Base-by-base conservation (phyloP, 2,113 vertebrate genomes). In the Gallinago paraguaiae region DNA sequence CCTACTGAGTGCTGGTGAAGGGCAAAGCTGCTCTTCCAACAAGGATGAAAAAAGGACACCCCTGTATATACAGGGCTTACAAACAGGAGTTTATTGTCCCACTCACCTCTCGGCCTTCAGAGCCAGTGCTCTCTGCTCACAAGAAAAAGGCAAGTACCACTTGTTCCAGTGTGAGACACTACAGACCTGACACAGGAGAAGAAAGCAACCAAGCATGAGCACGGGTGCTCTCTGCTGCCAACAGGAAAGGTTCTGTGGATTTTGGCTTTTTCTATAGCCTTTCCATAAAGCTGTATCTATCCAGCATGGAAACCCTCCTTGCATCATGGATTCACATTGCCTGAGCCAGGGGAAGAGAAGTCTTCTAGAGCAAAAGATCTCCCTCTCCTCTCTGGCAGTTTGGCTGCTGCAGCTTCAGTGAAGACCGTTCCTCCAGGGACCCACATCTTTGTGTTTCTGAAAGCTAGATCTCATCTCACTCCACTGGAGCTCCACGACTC, bases 201-300 rank as follows among this genome's bases (percentile, higher is more conserved):
- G 20, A 45, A 84, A 23, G 22, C 20, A 37, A 31, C 18, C 7
- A 16, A 3, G 0, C 1, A 1, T 51, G 72, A 81, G 81, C 23
- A 17, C 35, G 64, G 43, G 4, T 59, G 50, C 37, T 39, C 23
- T 72, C n/a, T 75, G 46, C 33, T 82, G 50, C 60, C 31, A 20
- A 5, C 7, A 24, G 30, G 31, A 72, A 28, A 28, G 28, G 57
- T 59, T 25, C 37, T 4, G 0, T 27, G 35, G 39, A 17, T 39
- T 90, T 93, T 61, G 61, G 11, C 30, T 69, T 28, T 54, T 54
- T 30, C 53, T 30, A 30, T 30, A 81, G 27, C 37, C 35, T 37
- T 64, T 9, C 48, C 48, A 64, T 43, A 41, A 69, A 20, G 31
- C 24, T 67, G 2, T 7, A 61, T 41, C 25, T 22, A n/a, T 14